phyloP scores from a whole-genome alignment of 2,113 vertebrate genomes.

The Albula glossodonta region DNA sequence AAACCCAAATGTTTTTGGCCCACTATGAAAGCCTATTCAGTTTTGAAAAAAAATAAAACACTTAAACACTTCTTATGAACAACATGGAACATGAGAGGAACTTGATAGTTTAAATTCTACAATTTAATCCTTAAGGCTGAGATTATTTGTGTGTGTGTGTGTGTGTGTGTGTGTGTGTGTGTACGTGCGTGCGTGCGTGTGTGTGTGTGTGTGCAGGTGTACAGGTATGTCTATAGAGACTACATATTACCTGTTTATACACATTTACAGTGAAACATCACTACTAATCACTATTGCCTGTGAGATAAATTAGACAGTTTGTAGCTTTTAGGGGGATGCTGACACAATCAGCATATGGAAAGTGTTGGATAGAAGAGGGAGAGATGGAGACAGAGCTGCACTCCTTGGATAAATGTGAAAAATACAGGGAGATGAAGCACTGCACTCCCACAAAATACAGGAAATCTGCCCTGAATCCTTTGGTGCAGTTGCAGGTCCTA shows the following conservation, averaged over 20 bases:
- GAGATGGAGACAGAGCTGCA: background rate
- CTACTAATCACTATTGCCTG: background rate
- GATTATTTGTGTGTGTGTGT: constrained; percentile 23
- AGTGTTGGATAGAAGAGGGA: background rate
- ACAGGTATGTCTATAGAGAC: background rate
- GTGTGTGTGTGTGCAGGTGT: background rate
- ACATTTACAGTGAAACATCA: background rate
- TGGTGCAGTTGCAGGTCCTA: no score
- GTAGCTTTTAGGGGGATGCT: background rate
- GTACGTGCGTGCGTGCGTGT: background rate
- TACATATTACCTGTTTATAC: background rate
- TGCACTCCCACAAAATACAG: background rate
- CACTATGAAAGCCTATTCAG: background rate
- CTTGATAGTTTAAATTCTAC: background rate
- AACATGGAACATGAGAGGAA: background rate
- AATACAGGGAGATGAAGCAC: background rate
- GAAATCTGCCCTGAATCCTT: background rate
- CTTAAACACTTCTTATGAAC: background rate
- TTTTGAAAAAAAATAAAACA: background rate
- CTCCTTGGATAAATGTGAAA: background rate
- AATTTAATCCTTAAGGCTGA: background rate
- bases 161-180: background rate
- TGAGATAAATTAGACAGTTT: background rate
- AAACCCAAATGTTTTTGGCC: background rate
- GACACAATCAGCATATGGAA: background rate